Base-by-base conservation (phyloP, 2,113 vertebrate genomes). In the Myrmecophaga tridactyla region DNA sequence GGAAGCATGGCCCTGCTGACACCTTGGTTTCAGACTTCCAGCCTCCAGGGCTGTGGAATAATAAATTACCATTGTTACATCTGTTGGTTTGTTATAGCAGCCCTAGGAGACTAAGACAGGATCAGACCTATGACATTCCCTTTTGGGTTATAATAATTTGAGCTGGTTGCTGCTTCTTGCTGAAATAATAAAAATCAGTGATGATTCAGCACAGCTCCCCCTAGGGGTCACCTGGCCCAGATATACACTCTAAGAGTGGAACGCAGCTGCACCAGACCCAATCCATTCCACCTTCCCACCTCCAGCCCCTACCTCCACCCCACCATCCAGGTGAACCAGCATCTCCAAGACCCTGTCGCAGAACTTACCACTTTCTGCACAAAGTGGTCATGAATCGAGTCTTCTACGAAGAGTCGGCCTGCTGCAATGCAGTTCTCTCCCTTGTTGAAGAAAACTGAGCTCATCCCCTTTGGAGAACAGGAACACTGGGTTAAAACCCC, bases 401-500 rank as follows among this genome's bases (percentile, higher is more conserved):
- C 98, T 86, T 99, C 99, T 36, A 99, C 90, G 70, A 99, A 99
- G 34, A 99, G 98, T 72, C 99, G 97, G 4, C 99, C 99, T 0
- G 99, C 99, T 0, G 99, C 99, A 0, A 99, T 99, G 97, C 99
- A 99, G 97, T 99, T 99, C 97, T 99, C 99, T 7, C 99, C 99
- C 94, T 99, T 99, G 96, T 99, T 99, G 97, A 99, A 99, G 98
- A 99, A 99, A 76, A 99, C 99, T 0, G 99, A 98, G 93, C 99
- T 99, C 99, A 99, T 99, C 4, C 99, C 99, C 99, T 99, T 96
- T 7, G n/a, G 76, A n/a, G 97, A 97, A 48, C 17, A n/a, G 39
- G 43, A 51, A 69, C 12, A 12, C 17, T 62, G 60, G 34, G 23
- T 96, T 65, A 75, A 0, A 7, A 8, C 18, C 36, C n/a, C 10